Base-by-base conservation (phyloP, 2,113 vertebrate genomes). In the Mugil cephalus region DNA sequence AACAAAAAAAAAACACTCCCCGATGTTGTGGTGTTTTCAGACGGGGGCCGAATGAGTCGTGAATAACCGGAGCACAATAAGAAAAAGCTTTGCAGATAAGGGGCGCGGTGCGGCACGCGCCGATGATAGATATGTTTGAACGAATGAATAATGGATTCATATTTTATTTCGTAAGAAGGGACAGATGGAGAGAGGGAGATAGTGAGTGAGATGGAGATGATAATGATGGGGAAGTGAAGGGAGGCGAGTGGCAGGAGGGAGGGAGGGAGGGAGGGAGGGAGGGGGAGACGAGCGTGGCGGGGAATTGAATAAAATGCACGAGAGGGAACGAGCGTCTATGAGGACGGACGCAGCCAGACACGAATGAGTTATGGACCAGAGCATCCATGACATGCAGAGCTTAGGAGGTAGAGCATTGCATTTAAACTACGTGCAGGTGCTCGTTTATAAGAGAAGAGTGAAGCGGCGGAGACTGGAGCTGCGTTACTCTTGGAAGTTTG, bases 141-240 rank as follows among this genome's bases (percentile, higher is more conserved):
- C 78, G 85, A 80, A 86, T 88, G 88, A 88, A 87, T 88, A 87
- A 90, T 90, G 85, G 79, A 86, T 83, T 80, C 80, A 76, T 86
- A 80, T 83, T 88, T 87, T 73, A 90, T 86, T 88, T 88, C 88
- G 87, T 88, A 86, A 87, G 77, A 80, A 82, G 79, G 69, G 80
- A 78, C 84, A 87, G 86, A 91, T 88, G 89, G 82, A 72, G 69
- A 76, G 86, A 80, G 69, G 39, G 66, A 77, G 86, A 89, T 82
- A 80, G 79, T 17, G 82, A 84, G 77, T 38, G 40, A 84, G 89
- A 89, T 82, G 73, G 86, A 84, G 86, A 79, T 71, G 83, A 89
- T 87, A 86, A 86, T 85, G 85, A 84, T 4, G 58, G 61, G 61
- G 77, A 72, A 55, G 74, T 62, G 65, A 69, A 42, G 58, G 42